Evolutionary conservation across 2,797 vertebrate genomes (phyloP).

Genomic region (Etheostoma perlongum): DNA sequence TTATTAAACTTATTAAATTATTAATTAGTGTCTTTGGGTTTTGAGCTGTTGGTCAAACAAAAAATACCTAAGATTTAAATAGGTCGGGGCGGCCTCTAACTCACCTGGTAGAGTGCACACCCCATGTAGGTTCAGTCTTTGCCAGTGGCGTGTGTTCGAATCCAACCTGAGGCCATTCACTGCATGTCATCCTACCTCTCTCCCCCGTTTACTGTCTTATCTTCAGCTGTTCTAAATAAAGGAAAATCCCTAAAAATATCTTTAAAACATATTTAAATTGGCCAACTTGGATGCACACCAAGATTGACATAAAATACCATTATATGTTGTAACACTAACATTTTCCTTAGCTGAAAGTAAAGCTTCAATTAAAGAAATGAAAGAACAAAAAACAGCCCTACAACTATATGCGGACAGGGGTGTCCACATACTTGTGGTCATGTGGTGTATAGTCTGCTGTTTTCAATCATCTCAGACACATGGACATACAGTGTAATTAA

Average conservation of each 20-base stretch:
- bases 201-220: too few relatives aligned
- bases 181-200: too few relatives aligned
- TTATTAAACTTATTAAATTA: background rate
- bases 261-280: too few relatives aligned
- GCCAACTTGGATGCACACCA: background rate
- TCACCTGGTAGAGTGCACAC: too few relatives aligned
- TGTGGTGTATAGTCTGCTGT: background rate
- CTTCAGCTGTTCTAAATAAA: too few relatives aligned
- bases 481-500: slow-evolving; percentile 23
- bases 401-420: background rate
- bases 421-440: background rate
- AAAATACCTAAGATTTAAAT: background rate
- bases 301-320: background rate
- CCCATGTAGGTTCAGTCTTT: too few relatives aligned
- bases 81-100: background rate
- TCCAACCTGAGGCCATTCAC: too few relatives aligned
- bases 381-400: background rate
- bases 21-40: background rate
- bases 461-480: background rate
- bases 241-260: too few relatives aligned
- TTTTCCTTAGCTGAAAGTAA: background rate
- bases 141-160: too few relatives aligned
- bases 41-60: background rate
- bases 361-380: background rate
- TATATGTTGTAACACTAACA: background rate